Base-by-base conservation (phyloP, 1,140 invertebrate species). In the Tetranychus urticae region DNA sequence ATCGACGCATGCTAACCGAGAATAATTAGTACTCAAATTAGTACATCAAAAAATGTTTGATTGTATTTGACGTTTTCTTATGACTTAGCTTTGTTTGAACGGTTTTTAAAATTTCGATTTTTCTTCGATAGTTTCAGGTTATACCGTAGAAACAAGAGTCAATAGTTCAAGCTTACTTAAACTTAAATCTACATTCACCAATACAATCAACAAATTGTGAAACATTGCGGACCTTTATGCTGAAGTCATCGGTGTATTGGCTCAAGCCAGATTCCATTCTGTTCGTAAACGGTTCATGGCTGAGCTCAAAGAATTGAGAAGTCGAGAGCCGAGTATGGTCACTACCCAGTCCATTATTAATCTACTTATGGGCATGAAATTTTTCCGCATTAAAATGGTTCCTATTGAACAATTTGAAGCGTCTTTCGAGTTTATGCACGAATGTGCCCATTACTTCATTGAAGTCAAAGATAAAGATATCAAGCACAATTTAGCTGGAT, bases 321-420 rank as follows among this genome's bases (percentile, higher is more conserved):
- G 76, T 52, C 82, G 86, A 68, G 91, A 97, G 70, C 83, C 86
- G 7, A 87, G 83, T 33, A 82, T 88, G 0, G 81, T 85, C 67
- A 89, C 84, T 14, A 90, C 88, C 0, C 90, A 97, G 68, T 88
- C 86, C 69, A 96, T 98, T 62, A 97, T 97, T 65, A 92, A 88
- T 39, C 76, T 99, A 39, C 73, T 99, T 12, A 98, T 97, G 90
- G 93, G 94, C 60, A 97, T 99, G 88, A 98, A 98, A 77, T 98
- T 97, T 75, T 97, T 98, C 72, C 78, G 93, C 62, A 82, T 88
- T 6, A 88, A 88, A 82, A 97, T 98, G 89, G 93, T 94, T 56
- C 93, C 94, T 1, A 97, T 99, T 64, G 91, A 97, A 76, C 93
- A 99, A 72, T 98, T 99, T 75, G 94, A 98, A 73, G 89, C 88